These are phyloP conservation scores for Enhydra lutris DNA, from an alignment of 2,113 vertebrate species.

Conservation along the genomic window DNA sequence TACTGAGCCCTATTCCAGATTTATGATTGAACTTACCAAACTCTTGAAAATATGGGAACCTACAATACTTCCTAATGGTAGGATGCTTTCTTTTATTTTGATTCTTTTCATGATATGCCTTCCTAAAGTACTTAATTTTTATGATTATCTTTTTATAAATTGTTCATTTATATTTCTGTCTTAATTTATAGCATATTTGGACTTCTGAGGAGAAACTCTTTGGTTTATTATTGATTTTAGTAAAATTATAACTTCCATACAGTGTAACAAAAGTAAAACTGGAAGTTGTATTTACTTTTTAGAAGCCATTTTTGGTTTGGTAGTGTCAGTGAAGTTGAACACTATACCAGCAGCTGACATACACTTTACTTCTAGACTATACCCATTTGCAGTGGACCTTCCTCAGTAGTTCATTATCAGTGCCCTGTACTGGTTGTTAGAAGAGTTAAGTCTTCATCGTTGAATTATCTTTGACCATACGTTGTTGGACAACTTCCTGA, in stretches of 20 bases:
- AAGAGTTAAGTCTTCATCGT: background rate
- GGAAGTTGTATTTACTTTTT: slow-evolving; percentile 15
- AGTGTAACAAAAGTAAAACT: background rate
- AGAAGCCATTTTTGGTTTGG: background rate
- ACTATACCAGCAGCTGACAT: background rate
- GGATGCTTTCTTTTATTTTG: slow-evolving; percentile 64
- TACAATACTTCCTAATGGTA: slow-evolving; percentile 92
- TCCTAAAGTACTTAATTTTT: slow-evolving; percentile 49
- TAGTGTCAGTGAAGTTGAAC: background rate
- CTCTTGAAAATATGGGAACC: slow-evolving; percentile 93
- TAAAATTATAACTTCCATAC: background rate
- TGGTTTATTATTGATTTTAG: slow-evolving; percentile 41
- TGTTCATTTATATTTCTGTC: slow-evolving; percentile 25
- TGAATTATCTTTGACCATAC: background rate
- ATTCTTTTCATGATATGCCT: slow-evolving; percentile 58
- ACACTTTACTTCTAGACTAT: background rate
- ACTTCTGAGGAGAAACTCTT: slow-evolving; percentile 36
- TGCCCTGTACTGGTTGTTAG: background rate
- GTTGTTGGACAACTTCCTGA: background rate
- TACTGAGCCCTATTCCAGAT: slow-evolving; percentile 96
- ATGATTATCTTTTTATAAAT: slow-evolving; percentile 36
- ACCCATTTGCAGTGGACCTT: background rate
- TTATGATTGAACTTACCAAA: slow-evolving; percentile 93
- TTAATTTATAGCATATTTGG: slow-evolving; percentile 2
- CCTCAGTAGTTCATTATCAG: background rate